These are phyloP conservation scores for Bucorvus abyssinicus DNA, from an alignment of 2,797 vertebrate genomes.

Conservation along the genomic window DNA sequence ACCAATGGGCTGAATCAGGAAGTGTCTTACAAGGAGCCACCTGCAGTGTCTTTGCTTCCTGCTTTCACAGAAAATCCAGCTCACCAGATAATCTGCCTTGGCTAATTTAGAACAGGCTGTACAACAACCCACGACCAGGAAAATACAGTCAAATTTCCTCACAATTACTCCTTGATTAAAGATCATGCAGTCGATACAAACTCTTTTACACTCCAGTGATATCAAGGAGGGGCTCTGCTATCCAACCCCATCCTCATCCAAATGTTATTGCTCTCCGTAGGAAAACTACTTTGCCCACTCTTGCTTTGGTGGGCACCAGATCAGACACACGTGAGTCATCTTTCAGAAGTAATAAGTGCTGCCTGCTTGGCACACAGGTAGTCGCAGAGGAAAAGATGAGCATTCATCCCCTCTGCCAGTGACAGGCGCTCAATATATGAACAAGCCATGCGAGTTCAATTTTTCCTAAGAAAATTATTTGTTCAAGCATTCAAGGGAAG, in stretches of 20 bases:
- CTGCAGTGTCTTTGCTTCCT: background rate
- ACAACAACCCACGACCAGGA: background rate
- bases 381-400: background rate
- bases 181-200: background rate
- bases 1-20: background rate
- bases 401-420: background rate
- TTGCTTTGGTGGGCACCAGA: background rate
- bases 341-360: background rate
- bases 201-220: background rate
- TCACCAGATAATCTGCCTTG: background rate
- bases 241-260: background rate
- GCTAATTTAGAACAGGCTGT: background rate
- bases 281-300: background rate
- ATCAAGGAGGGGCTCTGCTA: background rate
- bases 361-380: background rate
- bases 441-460: background rate
- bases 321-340: rapidly evolving
- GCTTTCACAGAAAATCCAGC: background rate
- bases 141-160: background rate
- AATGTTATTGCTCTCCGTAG: background rate
- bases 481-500: background rate
- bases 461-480: background rate
- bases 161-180: background rate
- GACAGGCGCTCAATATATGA: background rate
- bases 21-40: background rate